Conservation (phyloP, 2,113 vertebrate species). For the Lepus timidus region DNA sequence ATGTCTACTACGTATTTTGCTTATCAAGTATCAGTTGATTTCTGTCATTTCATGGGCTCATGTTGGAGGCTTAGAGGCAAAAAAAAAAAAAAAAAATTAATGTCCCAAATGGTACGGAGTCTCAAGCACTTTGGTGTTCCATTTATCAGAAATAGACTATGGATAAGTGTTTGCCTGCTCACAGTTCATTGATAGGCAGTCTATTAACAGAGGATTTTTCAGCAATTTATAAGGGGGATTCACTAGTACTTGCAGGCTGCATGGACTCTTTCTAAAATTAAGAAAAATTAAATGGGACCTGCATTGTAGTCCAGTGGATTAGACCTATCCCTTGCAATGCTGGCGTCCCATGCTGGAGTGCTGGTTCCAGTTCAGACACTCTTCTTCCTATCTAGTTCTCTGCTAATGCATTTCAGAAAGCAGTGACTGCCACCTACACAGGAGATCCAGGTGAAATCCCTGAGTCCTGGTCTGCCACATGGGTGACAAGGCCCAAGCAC, state of each 20-base stretch:
- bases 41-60: conserved; percentile 27
- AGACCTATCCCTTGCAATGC: too few species aligned
- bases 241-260: not conserved
- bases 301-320: too few species aligned
- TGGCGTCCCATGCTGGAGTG: too few species aligned
- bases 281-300: not conserved
- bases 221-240: conserved; percentile 42
- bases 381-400: too few species aligned
- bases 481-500: too few species aligned
- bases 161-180: not conserved
- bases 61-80: not conserved
- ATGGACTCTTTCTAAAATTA: conserved; percentile 43
- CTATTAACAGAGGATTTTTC: conserved; percentile 47
- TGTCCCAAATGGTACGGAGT: not conserved
- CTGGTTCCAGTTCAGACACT: too few species aligned
- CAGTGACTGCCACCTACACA: too few species aligned
- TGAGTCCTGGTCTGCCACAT: too few species aligned
- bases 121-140: conserved; percentile 38
- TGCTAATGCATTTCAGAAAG: too few species aligned
- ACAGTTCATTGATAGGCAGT: conserved; percentile 1
- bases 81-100: not conserved
- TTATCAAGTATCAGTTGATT: conserved; percentile 31
- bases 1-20: not conserved
- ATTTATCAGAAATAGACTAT: conserved; percentile 41
- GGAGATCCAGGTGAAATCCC: too few species aligned